A percentile compares a stretch with the other conserved stretches of the same genome.
Evolutionary conservation across 1,140 invertebrate genomes (phyloP).

Genomic region (Achroia grisella): DNA sequence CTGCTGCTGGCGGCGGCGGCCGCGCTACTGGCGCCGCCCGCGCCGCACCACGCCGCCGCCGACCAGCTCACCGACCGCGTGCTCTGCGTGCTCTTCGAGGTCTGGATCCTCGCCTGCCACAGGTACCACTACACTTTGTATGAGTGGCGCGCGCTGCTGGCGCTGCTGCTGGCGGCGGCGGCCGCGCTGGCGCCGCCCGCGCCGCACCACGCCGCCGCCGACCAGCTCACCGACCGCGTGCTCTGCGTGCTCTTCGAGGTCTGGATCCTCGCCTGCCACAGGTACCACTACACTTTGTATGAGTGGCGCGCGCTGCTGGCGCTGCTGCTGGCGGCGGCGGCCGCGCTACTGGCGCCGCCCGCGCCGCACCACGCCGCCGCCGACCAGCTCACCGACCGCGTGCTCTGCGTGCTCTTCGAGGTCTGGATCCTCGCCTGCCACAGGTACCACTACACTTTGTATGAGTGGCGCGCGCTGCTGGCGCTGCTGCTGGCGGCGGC

Average conservation of each 20-base stretch:
- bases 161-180: conserved; percentile 92
- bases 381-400: conserved; percentile 94
- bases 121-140: conserved; percentile 27
- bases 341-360: conserved; percentile 92
- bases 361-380: conserved; percentile 95
- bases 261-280: conserved; percentile 92
- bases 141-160: not conserved
- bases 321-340: conserved; percentile 94
- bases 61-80: conserved; percentile 96
- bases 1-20: conserved; percentile 96
- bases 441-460: conserved; percentile 31
- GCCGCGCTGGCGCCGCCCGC: conserved; percentile 93
- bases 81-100: conserved; percentile 93
- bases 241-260: conserved; percentile 95
- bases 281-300: no score
- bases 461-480: conserved; percentile 87
- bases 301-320: conserved; percentile 94
- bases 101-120: conserved; percentile 94
- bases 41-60: conserved; percentile 94
- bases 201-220: conserved; percentile 86
- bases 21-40: conserved; percentile 91
- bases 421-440: conserved; percentile 95
- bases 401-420: conserved; percentile 94
- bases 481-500: conserved; percentile 63
- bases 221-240: conserved; percentile 95